Conservation (phyloP, 2,113 vertebrate species). For the Paracanthobrama guichenoti region DNA sequence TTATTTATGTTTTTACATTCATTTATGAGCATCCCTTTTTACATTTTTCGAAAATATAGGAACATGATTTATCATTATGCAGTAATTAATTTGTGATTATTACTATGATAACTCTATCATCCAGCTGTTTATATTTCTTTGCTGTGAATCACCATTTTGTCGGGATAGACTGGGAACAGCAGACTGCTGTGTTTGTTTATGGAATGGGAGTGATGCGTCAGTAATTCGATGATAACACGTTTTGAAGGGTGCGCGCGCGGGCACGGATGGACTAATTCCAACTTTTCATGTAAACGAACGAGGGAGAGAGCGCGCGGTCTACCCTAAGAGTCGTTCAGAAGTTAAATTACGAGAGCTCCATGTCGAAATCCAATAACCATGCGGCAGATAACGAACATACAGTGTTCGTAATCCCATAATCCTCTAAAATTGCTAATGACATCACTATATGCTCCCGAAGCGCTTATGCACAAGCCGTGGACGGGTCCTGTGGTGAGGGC, state of each 20-base stretch:
- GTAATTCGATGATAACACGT: slow-evolving; percentile 35
- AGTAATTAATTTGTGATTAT: neutral
- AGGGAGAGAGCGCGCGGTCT: slow-evolving; percentile 1
- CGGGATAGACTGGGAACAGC: neutral
- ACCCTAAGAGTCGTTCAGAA: slow-evolving; percentile 45
- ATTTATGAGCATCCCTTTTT: neutral
- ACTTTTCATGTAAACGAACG: neutral
- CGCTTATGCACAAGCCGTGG: neutral
- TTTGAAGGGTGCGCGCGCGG: slow-evolving; percentile 24
- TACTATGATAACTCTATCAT: neutral
- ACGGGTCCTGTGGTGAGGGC: neutral
- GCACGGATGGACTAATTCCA: slow-evolving; percentile 5
- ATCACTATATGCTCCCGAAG: slow-evolving; percentile 33
- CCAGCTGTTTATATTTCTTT: neutral
- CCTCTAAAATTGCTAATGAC: slow-evolving; percentile 57
- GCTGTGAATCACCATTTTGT: neutral
- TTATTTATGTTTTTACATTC: neutral
- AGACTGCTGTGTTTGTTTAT: slow-evolving; percentile 39
- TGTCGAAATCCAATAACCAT: slow-evolving; percentile 54
- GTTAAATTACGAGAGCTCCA: slow-evolving; percentile 50
- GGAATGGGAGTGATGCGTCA: slow-evolving; percentile 28
- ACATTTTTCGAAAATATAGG: neutral
- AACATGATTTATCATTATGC: neutral
- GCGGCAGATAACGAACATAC: slow-evolving; percentile 48
- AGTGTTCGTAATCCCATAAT: slow-evolving; percentile 59